A percentile compares a stretch with the other conserved stretches of the same genome.
These are phyloP conservation scores for Piezodorus guildinii DNA, from an alignment of 1,140 invertebrate genomes.

Conservation along the genomic window DNA sequence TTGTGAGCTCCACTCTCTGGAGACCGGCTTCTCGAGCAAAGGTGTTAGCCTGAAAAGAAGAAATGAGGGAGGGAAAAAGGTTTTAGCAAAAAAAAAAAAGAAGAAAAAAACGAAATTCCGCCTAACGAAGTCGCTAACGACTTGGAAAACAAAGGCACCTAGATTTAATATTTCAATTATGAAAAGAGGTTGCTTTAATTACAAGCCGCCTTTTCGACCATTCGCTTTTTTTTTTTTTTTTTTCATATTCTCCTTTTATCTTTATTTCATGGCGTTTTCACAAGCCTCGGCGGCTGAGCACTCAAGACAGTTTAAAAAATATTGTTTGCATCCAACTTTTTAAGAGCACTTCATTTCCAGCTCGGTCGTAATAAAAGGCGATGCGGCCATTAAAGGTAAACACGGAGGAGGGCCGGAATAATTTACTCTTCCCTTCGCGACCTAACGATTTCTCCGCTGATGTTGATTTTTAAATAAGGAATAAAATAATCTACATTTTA, in stretches of 20 bases:
- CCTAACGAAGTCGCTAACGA: slow-evolving; percentile 14
- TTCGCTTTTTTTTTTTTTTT: neutral
- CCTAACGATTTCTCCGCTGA: no score
- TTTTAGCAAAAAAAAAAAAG: no score
- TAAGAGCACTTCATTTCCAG: neutral
- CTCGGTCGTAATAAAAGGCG: neutral
- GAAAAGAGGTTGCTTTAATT: slow-evolving; percentile 9
- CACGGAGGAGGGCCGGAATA: no score
- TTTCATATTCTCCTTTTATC: neutral
- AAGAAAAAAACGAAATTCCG: neutral
- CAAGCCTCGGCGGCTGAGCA: neutral
- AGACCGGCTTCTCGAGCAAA: neutral
- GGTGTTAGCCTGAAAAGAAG: neutral
- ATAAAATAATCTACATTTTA: no score
- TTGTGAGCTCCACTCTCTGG: neutral
- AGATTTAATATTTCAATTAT: slow-evolving; percentile 16
- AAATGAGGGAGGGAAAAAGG: slow-evolving; percentile 2
- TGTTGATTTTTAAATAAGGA: no score
- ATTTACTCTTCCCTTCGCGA: no score
- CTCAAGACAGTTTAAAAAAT: neutral
- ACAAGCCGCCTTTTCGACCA: neutral
- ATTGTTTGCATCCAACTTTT: neutral
- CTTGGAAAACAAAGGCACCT: slow-evolving; percentile 5
- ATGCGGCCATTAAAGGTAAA: no score
- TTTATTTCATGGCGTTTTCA: neutral